Conservation (phyloP, 2,797 vertebrate genomes). For the Bothrops alternatus region DNA sequence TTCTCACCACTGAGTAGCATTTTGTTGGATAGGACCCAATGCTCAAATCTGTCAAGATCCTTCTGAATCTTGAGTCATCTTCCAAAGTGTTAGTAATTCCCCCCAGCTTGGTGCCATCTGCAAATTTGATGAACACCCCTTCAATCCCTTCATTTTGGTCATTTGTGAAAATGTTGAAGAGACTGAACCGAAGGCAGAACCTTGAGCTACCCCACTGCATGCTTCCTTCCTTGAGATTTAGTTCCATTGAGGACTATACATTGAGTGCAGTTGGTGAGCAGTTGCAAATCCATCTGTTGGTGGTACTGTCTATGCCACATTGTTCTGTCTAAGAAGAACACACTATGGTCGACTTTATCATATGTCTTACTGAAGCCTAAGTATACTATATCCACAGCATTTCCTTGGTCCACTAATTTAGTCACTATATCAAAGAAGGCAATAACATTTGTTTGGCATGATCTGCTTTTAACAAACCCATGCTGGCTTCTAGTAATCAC, state of each 20-base stretch:
- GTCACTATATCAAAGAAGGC: too few species aligned
- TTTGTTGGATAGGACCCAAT: neutral
- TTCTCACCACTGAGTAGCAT: neutral
- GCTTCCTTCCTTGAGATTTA: neutral
- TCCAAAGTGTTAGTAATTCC: too few species aligned
- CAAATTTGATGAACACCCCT: too few species aligned
- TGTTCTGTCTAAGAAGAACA: neutral
- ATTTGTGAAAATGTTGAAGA: neutral
- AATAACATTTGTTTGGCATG: too few species aligned
- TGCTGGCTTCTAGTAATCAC: too few species aligned
- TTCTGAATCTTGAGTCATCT: neutral
- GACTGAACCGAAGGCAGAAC: neutral
- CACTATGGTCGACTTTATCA: neutral
- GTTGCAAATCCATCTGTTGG: neutral
- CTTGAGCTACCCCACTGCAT: neutral
- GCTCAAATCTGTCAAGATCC: neutral
- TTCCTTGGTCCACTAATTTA: too few species aligned
- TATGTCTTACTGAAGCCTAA: neutral
- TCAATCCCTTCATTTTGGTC: too few species aligned
- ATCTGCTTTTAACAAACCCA: too few species aligned
- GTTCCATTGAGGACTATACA: neutral
- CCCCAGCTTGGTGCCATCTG: too few species aligned
- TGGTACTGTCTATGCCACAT: neutral
- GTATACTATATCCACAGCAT: too few species aligned
- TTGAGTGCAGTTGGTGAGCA: neutral